Evolutionary conservation across 2,797 vertebrate genomes (phyloP), one percentile per base, ranked within the genome.

Genomic region (Aselliscus stoliczkanus): DNA sequence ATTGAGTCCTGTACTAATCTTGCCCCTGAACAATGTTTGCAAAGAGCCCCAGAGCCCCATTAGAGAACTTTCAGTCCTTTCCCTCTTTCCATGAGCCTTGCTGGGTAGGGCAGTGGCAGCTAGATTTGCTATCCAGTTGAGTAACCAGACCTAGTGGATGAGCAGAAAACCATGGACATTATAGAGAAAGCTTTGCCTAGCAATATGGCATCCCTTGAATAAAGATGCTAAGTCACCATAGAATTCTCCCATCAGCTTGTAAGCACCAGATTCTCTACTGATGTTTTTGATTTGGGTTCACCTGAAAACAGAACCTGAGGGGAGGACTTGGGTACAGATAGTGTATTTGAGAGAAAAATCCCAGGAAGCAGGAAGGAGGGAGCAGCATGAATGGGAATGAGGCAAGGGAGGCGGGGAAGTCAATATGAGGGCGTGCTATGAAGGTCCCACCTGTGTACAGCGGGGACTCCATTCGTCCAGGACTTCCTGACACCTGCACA

Each of bases 281-380:
- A 70, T 65, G 47, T 70, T 93, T 94, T 91, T 92, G 83, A 29
- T 91, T 56, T 77, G 65, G 27, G 13, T 81, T 92, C n/a, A 62
- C 29, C 42, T 81, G 73, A 91, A 88, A 93, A 77, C 72, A 52
- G 72, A 86, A 44, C 18, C 31, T 52, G 29, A 69, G 34, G 1
- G 14, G 47, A 88, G 39, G 25, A 83, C 20, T 15, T 58, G n/a
- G 67, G 25, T 80, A 20, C 27, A 44, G 75, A 81, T 27, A 83
- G 67, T 64, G 47, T 60, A 50, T 54, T 84, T 70, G 75, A 75
- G 80, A 85, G 18, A 29, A 25, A 25, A 31, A 88, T 64, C 15
- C 7, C 20, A 52, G 17, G 18, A 92, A 84, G 65, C 39, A 73
- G 60, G 31, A 90, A 67, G 14, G 69, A 70, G 37, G 54, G 52